Evolutionary conservation across 2,888 invertebrate genomes (phyloP).

Genomic region (Protodeltote pygarga): DNA sequence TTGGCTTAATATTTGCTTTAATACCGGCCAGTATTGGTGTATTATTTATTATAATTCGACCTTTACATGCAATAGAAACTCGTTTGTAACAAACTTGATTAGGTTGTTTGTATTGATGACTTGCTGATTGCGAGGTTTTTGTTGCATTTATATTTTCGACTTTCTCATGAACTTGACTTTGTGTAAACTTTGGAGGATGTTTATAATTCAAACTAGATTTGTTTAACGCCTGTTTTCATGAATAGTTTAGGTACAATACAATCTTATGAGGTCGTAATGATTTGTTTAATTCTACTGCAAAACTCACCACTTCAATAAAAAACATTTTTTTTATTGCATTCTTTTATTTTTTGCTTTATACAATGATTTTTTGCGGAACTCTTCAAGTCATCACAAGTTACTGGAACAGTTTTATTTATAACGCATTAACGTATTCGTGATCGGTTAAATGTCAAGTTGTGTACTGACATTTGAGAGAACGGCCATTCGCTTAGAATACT

Average conservation of each 20-base stretch:
- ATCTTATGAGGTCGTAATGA: too few species aligned
- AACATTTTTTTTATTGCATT: slow-evolving; percentile 38
- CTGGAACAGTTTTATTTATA: slow-evolving; percentile 56
- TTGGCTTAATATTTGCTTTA: too few species aligned
- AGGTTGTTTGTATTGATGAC: slow-evolving; percentile 22
- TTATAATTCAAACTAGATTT: too few species aligned
- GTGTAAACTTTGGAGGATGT: too few species aligned
- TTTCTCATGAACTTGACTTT: slow-evolving; percentile 25
- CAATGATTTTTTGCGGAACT: too few species aligned
- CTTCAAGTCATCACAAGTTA: slow-evolving; percentile 44
- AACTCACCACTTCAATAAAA: too few species aligned
- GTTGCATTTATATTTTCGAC: slow-evolving; percentile 17
- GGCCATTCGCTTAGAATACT: slow-evolving; percentile 53
- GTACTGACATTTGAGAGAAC: slow-evolving; percentile 70
- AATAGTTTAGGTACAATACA: too few species aligned
- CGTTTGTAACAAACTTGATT: slow-evolving; percentile 1
- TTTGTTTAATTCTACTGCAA: too few species aligned
- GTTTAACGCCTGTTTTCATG: too few species aligned
- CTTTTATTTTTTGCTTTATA: too few species aligned
- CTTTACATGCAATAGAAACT: slow-evolving; percentile 4
- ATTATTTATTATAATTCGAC: slow-evolving; percentile 6
- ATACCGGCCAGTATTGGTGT: too few species aligned
- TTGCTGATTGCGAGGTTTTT: slow-evolving; percentile 24
- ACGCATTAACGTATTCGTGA: slow-evolving; percentile 66
- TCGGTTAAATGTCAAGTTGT: slow-evolving; percentile 68